Base-by-base conservation (phyloP, 1,140 invertebrate genomes). In the Polypedilum pembai region DNA sequence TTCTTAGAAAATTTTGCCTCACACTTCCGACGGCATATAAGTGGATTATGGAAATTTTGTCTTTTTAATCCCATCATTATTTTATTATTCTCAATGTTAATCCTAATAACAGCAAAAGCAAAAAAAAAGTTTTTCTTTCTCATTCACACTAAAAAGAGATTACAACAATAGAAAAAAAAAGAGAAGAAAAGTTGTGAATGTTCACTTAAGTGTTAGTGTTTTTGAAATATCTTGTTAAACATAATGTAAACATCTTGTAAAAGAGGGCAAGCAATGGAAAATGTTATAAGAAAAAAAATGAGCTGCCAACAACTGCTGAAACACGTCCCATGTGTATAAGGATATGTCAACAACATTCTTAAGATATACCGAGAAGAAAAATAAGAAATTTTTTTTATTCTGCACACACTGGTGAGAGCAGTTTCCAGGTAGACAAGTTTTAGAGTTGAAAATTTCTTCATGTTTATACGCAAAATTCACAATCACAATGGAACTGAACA, bases 191-290 rank as follows among this genome's bases (percentile, higher is more conserved):
- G 12, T 56, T 21, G 3, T 69, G 65, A 69, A 69, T 69, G 65
- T 69, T 69, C 65, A 69, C 65, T 69, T 69, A 69, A 69, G 65
- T 69, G 17, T 18, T 69, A 69, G 65, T 69, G 65, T 69, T 69
- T 69, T 69, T 69, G 65, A 69, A 69, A 69, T 7, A 69, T 69
- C 65, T 69, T 69, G 65, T 69, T 69, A 69, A 69, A 69, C 65
- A 69, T 69, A 69, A 69, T 69, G 65, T 69, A 69, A 69, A 69
- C 65, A 69, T 69, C 17, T 21, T 69, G 17, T 21, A 69, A 20
- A 69, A 18, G 20, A 20, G 65, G 20, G 65, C 17, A 21, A 21
- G 65, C n/a, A 21, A 69, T 21, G 65, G 20, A 17, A 56, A 18
- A 20, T 69, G 65, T 3, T 18, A 7, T 17, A 17, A 18, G 17